Percentiles rank a stretch among this genome's conserved stretches.
Evolutionary conservation across 1,140 invertebrate species (phyloP).

Genomic region (Caenorhabditis latens): DNA sequence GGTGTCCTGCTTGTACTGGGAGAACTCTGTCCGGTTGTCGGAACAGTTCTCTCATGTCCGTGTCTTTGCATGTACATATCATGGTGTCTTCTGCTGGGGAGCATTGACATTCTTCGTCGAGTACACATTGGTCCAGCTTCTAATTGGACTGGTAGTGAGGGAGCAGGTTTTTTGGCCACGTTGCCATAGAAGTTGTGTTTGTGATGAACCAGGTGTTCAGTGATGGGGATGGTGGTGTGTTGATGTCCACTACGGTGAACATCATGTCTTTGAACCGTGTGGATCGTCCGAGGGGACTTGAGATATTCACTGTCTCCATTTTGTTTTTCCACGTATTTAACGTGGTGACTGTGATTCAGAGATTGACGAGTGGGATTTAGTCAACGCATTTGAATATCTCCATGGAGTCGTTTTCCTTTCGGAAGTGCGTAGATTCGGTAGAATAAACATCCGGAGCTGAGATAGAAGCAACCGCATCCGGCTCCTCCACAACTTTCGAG

Average conservation of each 20-base stretch:
- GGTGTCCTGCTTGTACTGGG: background rate
- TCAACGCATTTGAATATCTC: background rate
- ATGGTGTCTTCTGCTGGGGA: background rate
- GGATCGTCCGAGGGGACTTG: background rate
- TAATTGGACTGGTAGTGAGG: background rate
- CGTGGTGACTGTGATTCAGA: background rate
- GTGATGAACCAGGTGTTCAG: background rate
- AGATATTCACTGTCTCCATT: background rate
- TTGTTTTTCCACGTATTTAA: background rate
- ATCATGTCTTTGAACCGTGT: background rate
- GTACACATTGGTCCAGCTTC: no score
- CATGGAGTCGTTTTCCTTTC: background rate
- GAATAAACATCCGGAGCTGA: slow-evolving; percentile 42
- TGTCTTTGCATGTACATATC: background rate
- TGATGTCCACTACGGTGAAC: background rate
- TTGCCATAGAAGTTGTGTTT: background rate
- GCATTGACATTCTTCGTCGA: background rate
- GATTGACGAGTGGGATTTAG: background rate
- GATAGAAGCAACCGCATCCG: slow-evolving; percentile 39
- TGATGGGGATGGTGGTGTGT: background rate
- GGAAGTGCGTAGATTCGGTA: slow-evolving; percentile 33
- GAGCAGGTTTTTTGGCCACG: background rate
- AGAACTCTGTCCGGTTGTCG: background rate
- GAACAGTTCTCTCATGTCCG: background rate
- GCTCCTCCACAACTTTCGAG: slow-evolving; percentile 47